Conservation (phyloP, 2,888 invertebrate species). For the Schizotus pectinicornis region DNA sequence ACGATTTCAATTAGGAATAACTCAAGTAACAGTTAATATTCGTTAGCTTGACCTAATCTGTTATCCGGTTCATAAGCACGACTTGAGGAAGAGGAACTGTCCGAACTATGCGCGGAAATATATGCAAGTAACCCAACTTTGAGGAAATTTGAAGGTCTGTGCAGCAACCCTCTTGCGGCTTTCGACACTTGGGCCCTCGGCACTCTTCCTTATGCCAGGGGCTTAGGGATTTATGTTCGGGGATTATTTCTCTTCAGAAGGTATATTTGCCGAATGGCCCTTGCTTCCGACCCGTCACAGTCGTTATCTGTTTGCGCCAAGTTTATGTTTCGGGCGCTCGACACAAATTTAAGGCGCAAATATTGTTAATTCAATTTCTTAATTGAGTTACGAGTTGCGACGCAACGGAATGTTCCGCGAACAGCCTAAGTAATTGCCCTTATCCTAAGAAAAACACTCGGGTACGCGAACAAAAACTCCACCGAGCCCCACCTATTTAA, state of each 20-base stretch:
- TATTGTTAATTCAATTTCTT: constrained; percentile 14
- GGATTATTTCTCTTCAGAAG: constrained; percentile 16
- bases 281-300: constrained; percentile 16
- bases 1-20: too few species aligned
- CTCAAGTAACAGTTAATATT: too few species aligned
- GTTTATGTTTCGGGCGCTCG: constrained; percentile 7
- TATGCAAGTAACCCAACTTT: too few species aligned
- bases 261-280: constrained; percentile 20
- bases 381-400: constrained; percentile 1
- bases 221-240: constrained; percentile 17
- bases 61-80: too few species aligned
- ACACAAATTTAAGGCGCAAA: constrained; percentile 12
- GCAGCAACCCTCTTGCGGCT: constrained; percentile 9
- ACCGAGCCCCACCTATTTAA: too few species aligned
- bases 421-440: neutral
- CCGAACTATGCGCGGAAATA: too few species aligned
- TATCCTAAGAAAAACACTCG: neutral
- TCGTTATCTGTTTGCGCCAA: constrained; percentile 18
- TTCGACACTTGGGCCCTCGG: constrained; percentile 19
- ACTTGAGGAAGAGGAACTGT: too few species aligned
- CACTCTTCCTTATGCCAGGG: constrained; percentile 18
- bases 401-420: neutral
- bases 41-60: too few species aligned
- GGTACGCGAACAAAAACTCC: neutral
- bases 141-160: too few species aligned